A percentile compares a stretch with the other conserved stretches of the same genome.
Conservation (phyloP, 2,113 vertebrate species). For the Hystrix brachyura region DNA sequence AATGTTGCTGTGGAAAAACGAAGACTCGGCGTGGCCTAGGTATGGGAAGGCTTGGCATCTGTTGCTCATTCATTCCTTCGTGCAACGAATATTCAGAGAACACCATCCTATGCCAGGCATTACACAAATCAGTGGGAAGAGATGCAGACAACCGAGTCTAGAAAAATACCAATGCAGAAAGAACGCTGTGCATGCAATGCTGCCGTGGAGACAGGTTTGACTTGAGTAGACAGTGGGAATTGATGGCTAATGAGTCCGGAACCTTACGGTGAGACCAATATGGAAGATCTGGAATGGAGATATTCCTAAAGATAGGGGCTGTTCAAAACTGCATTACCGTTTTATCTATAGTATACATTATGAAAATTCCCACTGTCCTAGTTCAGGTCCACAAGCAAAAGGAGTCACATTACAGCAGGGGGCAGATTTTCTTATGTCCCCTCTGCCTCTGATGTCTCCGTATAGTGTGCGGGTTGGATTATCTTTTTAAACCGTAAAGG, state of each 20-base stretch:
- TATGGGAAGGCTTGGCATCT: background rate
- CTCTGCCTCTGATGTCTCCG: background rate
- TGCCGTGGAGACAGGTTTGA: background rate
- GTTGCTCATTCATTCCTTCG: constrained; percentile 24
- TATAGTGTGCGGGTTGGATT: background rate
- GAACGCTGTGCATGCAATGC: background rate
- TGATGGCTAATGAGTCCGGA: background rate
- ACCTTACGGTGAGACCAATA: background rate
- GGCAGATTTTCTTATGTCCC: background rate
- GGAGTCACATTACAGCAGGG: background rate
- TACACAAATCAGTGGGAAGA: background rate
- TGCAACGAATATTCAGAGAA: background rate
- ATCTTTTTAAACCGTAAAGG: background rate
- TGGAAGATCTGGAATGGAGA: background rate
- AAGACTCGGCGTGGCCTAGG: background rate
- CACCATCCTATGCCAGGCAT: background rate
- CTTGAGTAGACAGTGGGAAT: background rate
- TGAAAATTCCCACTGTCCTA: background rate
- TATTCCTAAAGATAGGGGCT: background rate
- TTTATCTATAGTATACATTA: background rate
- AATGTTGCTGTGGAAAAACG: background rate
- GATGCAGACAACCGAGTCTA: background rate
- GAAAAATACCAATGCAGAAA: background rate
- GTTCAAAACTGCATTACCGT: background rate
- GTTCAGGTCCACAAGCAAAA: background rate